Percentiles rank a stretch among this genome's conserved stretches.
Evolutionary conservation across 2,113 vertebrate genomes (phyloP).

Genomic region (Thermophis baileyi): DNA sequence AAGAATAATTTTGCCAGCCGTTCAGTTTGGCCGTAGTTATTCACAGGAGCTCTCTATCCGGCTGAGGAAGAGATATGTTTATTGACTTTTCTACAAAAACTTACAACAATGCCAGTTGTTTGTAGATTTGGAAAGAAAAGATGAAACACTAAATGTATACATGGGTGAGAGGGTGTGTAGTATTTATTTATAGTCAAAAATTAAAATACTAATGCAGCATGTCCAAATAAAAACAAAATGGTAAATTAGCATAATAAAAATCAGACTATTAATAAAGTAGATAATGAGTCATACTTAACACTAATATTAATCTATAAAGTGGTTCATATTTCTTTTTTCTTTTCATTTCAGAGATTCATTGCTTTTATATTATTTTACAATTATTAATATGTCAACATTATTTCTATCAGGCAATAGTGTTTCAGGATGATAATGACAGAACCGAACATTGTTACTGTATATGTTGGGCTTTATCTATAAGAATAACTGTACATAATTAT

Average conservation of each 20-base stretch:
- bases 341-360: not conserved
- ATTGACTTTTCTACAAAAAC: conserved; percentile 56
- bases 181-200: not conserved
- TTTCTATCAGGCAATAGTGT: not conserved
- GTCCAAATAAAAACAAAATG: not conserved
- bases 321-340: not conserved
- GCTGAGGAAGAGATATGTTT: conserved; percentile 43
- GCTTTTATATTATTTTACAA: not conserved
- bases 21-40: conserved; percentile 39
- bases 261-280: not conserved
- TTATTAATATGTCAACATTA: not conserved
- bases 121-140: not conserved
- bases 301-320: not conserved
- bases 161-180: not conserved
- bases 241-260: not conserved
- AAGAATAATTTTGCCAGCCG: conserved; percentile 34
- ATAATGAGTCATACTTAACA: not conserved
- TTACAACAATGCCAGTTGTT: not conserved
- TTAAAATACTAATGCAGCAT: not conserved
- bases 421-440: not conserved
- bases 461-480: not conserved
- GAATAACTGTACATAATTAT: not conserved
- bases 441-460: not conserved
- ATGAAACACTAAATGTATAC: not conserved
- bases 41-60: conserved; percentile 48